Conservation (phyloP, 2,113 vertebrate species). For the Ovis canadensis region DNA sequence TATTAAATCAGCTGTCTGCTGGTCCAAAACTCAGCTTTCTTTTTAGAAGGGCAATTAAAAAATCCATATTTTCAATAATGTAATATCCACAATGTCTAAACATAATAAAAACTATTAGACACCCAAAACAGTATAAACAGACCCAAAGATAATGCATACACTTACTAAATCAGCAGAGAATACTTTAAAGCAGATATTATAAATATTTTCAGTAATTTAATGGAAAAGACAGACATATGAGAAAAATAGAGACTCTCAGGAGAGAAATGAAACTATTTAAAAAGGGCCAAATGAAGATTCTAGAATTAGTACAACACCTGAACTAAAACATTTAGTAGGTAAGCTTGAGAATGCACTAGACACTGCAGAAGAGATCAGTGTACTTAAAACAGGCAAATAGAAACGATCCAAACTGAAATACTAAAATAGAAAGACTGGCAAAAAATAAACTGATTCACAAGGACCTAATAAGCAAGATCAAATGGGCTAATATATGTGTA, state of each 20-base stretch:
- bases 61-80: not conserved
- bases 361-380: not conserved
- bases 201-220: not conserved
- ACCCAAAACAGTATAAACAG: not conserved
- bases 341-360: not conserved
- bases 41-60: not conserved
- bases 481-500: not conserved
- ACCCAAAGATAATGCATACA: not conserved
- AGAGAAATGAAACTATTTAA: not conserved
- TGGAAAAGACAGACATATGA: not conserved
- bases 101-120: not conserved
- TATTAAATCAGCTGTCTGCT: not conserved
- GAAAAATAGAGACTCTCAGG: not conserved
- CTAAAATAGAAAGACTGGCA: not conserved
- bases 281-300: not conserved
- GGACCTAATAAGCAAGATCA: not conserved
- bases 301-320: not conserved
- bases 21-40: not conserved
- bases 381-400: not conserved
- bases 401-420: not conserved
- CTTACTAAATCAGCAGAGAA: not conserved
- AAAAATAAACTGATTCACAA: not conserved
- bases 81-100: not conserved
- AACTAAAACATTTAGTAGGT: not conserved
- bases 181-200: not conserved